Base-by-base conservation (phyloP, 1,140 invertebrate genomes). In the Hyles euphorbiae region DNA sequence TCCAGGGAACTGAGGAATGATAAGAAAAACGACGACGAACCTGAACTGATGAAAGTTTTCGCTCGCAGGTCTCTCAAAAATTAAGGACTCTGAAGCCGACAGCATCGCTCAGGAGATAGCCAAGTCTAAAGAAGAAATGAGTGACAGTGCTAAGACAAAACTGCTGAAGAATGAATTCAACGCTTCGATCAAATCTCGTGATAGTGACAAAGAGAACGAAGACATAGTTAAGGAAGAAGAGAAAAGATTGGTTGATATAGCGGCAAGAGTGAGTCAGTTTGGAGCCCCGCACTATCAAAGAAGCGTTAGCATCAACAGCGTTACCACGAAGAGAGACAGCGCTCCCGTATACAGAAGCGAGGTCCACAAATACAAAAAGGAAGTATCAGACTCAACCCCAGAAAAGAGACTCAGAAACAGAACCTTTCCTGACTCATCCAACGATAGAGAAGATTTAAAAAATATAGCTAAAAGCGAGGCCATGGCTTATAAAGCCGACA, bases 31-130 rank as follows among this genome's bases (percentile, higher is more conserved):
- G 93, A 94, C 56, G 92, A 94, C 48, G 93, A 94, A 78, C 94
- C 94, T 0, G 94, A 95, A 77, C 77, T 95, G 33, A 93, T 95
- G 90, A 95, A 95, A 87, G 94, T 95, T 0, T 95, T 95, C 76
- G 94, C 94, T 0, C 83, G 94, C 45, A 83, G 94, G 56, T 95
- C 94, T 3, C 83, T 95, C 0, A 95, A 95, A n/a, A 83, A 79
- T 95, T 3, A 94, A 93, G 83, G 94, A 95, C 67, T 80, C 77
- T 5, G 93, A 94, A 65, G 90, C 89, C n/a, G 91, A 92, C 53
- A 81, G 87, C 34, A 72, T 91, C 34, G 87, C 87, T n/a, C 88
- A 91, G 62, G 90, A 91, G 60, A 90, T 92, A 53, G 75, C 81
- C 11, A 74, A 82, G 40, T 76, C 80, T 43, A 81, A 80, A 50